Base-by-base conservation (phyloP, 2,797 vertebrate genomes). In the Malacoctenus gilli region DNA sequence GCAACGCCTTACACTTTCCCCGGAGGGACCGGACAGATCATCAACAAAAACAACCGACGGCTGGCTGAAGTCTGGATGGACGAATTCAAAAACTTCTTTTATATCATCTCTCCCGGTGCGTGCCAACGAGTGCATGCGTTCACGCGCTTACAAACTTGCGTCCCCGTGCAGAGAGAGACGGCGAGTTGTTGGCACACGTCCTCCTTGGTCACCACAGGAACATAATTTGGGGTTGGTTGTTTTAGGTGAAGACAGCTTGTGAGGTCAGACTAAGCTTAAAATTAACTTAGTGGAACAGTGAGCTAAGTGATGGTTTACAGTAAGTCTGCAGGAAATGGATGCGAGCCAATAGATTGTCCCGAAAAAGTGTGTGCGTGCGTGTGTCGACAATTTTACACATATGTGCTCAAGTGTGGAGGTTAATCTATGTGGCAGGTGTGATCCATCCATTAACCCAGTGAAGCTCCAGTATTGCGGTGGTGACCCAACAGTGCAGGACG, bases 41-140 rank as follows among this genome's bases (percentile, higher is more conserved):
- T 99, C 83, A 99, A 99, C 88, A 99, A 99, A 91, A 99, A 99
- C 73, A 99, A 99, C 91, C 91, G 97, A 0, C 89, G 97, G 13
- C 94, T 99, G 58, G 97, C 97, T 44, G 97, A 99, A 92, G 97
- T 99, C 59, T 99, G 97, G 97, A 99, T 99, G 96, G 97, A 99
- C 69, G 95, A 98, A 76, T 99, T 99, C 85, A 99, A 99, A 86
- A 98, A 98, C 85, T 98, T 99, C 77, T 99, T 99, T 90, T 99
- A 99, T 69, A 99, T 99, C 71, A 99, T 99, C 90, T 98, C 96
- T 67, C 97, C 97, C 77, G 97, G 97, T 99, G 72, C 93, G 93
- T 66, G n/a, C n/a, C n/a, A n/a, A n/a, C n/a, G n/a, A n/a, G n/a
- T n/a, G n/a, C n/a, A n/a, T n/a, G n/a, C n/a, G n/a, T n/a, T n/a